Conservation (phyloP, 2,888 invertebrate genomes). For the Chelonus formosanus region DNA sequence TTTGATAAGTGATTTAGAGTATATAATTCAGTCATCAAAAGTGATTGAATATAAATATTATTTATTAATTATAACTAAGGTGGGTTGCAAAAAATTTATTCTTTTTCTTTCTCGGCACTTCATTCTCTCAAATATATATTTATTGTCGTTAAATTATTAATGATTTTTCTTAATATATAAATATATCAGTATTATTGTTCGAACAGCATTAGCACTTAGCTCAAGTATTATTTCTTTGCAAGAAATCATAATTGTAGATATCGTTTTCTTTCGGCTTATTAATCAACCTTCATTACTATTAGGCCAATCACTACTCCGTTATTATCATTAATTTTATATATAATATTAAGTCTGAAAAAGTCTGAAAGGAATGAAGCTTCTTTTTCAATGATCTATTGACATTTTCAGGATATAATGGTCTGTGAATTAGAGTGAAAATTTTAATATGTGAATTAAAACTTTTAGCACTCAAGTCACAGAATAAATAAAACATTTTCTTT, state of each 20-base stretch:
- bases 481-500: too few relatives aligned
- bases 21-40: too few relatives aligned
- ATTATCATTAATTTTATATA: slow-evolving; percentile 51
- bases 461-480: too few relatives aligned
- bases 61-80: not conserved
- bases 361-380: too few relatives aligned
- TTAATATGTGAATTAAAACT: too few relatives aligned
- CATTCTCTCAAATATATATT: slow-evolving; percentile 40
- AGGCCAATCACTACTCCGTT: slow-evolving; percentile 63
- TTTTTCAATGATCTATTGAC: too few relatives aligned
- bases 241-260: not conserved
- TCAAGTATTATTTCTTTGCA: slow-evolving; percentile 49
- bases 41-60: too few relatives aligned
- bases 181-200: slow-evolving; percentile 65
- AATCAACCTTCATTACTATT: slow-evolving; percentile 50
- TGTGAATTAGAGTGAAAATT: too few relatives aligned
- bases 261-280: slow-evolving; percentile 13
- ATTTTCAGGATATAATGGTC: too few relatives aligned
- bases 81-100: not conserved
- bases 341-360: slow-evolving; percentile 17
- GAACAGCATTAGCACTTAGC: slow-evolving; percentile 64
- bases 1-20: too few relatives aligned
- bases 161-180: slow-evolving; percentile 48
- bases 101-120: slow-evolving; percentile 14
- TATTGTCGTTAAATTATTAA: slow-evolving; percentile 57